These are phyloP conservation scores for Pseudochaenichthys georgianus DNA, from an alignment of 2,797 vertebrate genomes.

Conservation along the genomic window DNA sequence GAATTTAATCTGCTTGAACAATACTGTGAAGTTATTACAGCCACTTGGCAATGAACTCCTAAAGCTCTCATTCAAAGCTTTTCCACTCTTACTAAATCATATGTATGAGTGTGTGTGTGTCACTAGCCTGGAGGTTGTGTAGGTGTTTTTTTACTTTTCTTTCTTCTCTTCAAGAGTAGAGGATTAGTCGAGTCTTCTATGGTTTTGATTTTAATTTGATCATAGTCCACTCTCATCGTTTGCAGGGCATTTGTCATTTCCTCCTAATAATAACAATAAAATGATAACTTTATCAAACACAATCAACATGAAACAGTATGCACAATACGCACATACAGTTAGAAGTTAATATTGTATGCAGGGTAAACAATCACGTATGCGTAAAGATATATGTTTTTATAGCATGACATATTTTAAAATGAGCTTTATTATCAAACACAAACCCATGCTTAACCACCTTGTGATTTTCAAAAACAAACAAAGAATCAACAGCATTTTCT, in stretches of 20 bases:
- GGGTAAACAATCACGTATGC: not conserved
- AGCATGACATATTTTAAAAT: not conserved
- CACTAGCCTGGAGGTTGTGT: slow-evolving; percentile 55
- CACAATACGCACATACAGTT: not conserved
- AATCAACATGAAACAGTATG: not conserved
- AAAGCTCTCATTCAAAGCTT: not conserved
- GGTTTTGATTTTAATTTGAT: slow-evolving; percentile 94
- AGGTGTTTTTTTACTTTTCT: slow-evolving; percentile 76
- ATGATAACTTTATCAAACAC: not conserved
- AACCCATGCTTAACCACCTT: not conserved
- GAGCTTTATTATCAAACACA: not conserved
- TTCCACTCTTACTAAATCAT: not conserved
- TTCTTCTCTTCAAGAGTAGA: slow-evolving; percentile 90
- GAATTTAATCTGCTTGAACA: not conserved
- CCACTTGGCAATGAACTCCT: not conserved
- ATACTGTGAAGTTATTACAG: not conserved
- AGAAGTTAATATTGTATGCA: not conserved
- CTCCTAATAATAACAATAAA: slow-evolving; percentile 79
- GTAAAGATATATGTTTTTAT: not conserved
- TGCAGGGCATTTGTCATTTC: slow-evolving; percentile 94
- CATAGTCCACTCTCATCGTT: slow-evolving; percentile 92
- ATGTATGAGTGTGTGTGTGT: too few species aligned
- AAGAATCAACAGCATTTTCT: not conserved
- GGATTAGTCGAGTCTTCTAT: slow-evolving; percentile 92
- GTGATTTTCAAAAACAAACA: not conserved